A percentile compares a stretch with the other conserved stretches of the same genome.
These are phyloP conservation scores for Drosophila pseudoananassae DNA, from an alignment of 1,140 invertebrate genomes.

Conservation along the genomic window DNA sequence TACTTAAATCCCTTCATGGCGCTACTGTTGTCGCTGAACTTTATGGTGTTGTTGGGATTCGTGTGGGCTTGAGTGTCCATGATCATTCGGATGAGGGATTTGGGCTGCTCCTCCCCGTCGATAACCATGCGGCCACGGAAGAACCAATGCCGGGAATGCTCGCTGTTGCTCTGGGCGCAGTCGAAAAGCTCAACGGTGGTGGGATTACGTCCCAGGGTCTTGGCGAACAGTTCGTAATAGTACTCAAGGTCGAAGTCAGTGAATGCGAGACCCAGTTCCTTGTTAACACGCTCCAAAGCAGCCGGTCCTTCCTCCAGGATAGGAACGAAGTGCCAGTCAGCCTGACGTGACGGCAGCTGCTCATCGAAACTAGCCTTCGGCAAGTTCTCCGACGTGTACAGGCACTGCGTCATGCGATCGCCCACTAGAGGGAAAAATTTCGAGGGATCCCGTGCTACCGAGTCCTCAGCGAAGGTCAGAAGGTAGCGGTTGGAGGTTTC, in stretches of 20 bases:
- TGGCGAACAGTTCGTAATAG: conserved; percentile 92
- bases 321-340: conserved; percentile 93
- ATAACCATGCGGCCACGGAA: conserved; percentile 95
- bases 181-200: conserved; percentile 99
- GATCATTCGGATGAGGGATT: conserved; percentile 96
- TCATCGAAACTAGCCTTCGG: conserved; percentile 89
- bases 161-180: conserved; percentile 98
- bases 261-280: conserved; percentile 92
- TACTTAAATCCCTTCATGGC: conserved; percentile 94
- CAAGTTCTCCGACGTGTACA: conserved; percentile 89
- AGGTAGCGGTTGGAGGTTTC: conserved; percentile 93
- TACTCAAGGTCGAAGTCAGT: conserved; percentile 95
- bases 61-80: conserved; percentile 93
- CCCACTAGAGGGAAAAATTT: conserved; percentile 88
- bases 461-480: conserved; percentile 85
- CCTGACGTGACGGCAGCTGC: conserved; percentile 86
- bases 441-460: conserved; percentile 79
- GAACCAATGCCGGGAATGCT: conserved; percentile 97
- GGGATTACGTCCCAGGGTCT: conserved; percentile 95
- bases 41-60: conserved; percentile 98
- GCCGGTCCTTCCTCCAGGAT: conserved; percentile 90
- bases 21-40: conserved; percentile 99
- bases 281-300: conserved; percentile 93
- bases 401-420: conserved; percentile 92
- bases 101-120: conserved; percentile 90